Base-by-base conservation (phyloP, 2,113 vertebrate genomes). In the Callospermophilus lateralis region DNA sequence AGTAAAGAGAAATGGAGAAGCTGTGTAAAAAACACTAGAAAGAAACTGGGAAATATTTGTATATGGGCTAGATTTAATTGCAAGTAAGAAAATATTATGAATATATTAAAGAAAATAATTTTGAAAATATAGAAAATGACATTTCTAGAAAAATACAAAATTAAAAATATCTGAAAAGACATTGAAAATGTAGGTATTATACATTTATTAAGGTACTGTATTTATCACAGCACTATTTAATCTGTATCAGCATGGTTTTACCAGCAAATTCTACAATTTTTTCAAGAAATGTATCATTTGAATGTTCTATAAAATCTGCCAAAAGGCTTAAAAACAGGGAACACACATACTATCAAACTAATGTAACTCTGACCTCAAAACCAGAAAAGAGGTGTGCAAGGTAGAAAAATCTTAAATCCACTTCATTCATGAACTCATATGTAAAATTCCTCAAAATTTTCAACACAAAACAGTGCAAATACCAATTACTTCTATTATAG, bases 141-240 rank as follows among this genome's bases (percentile, higher is more conserved):
- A 84, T 91, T 93, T 91, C 28, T 90, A 53, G 45, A 88, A 51
- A 84, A 55, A 63, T 58, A 20, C 72, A 86, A 85, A 32, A 55
- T 37, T 87, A 90, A n/a, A 79, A 84, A 87, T 74, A 24, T 68
- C 11, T 91, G 86, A 90, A 84, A 94, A 89, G 13, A 78, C 34
- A 84, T 10, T 72, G 9, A 80, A 94, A 58, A 68, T 63, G 10
- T 65, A 1, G 83, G 45, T 89, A 65, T 83, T 84, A 55, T 55
- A 1, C 58, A 34, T 68, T 73, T 88, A 92, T 94, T 93, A 48
- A 95, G 90, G 55, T 68, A 42, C 8, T 32, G 7, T 16, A 68
- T 68, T 68, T 68, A 32, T 68, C 30, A 68, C 30, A 34, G 30
- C 58, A 26, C 58, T 26, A 26, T 61, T 61, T 61, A 96, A 93